Base-by-base conservation (phyloP, 2,797 vertebrate species). In the Borostomias antarcticus region DNA sequence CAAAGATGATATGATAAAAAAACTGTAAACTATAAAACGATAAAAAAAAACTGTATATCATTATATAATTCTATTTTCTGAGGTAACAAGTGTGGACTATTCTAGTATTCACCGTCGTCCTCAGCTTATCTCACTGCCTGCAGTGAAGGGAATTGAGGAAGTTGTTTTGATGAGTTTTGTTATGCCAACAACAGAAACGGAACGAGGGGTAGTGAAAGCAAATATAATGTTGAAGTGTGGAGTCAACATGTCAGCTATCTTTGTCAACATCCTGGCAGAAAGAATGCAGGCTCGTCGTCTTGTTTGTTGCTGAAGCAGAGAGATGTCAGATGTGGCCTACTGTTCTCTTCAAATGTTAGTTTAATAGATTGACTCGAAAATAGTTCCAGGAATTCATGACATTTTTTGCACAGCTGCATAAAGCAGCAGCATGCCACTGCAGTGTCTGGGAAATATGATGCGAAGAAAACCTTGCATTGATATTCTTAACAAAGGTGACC, bases 81-180 rank as follows among this genome's bases (percentile, higher is more conserved):
- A n/a, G n/a, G n/a, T n/a, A n/a, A n/a, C n/a, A n/a, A n/a, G 40
- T 6, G 2, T 37, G 35, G 9, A 8, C 35, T n/a, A 17, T n/a
- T 45, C 17, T n/a, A n/a, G 40, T 4, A 2, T 2, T 45, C 40
- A 4, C 15, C n/a, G 17, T 17, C 3, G 13, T 45, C 40, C 13
- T 45, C 17, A 15, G 2, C 13, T 17, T 17, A 5, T 45, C 40
- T 17, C 15, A 45, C 15, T 3, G 17, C 40, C n/a, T 13, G 11
- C 25, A 10, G 8, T 52, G 11, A 40, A 33, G 28, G 50, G 29
- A 66, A 26, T 33, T 45, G 35, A 64, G 35, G 26, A 40, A 53
- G 51, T 57, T 37, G 58, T 64, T 69, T 79, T 53, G 40, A 64
- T 62, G 26, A 67, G 50, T 28, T 52, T 32, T 67, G 58, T 58